phyloP scores from a whole-genome alignment of 2,888 invertebrate species.

The Clunio marinus region DNA sequence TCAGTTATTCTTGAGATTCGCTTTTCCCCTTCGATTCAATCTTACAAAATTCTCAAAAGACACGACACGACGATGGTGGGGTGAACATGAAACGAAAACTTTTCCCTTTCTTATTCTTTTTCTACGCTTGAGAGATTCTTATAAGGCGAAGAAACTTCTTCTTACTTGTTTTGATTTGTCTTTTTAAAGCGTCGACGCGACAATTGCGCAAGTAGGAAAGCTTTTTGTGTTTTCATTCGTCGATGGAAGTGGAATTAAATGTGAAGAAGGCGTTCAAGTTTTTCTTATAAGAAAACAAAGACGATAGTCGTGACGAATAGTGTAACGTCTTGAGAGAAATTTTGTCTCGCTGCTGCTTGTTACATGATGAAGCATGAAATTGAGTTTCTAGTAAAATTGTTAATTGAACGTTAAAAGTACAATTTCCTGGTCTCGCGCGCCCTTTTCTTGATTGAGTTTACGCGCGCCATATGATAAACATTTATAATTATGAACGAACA shows the following conservation, averaged over 20 bases:
- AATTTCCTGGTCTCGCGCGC: conserved; percentile 15
- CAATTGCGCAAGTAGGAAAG: conserved; percentile 23
- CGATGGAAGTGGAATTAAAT: not conserved
- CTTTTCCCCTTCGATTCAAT: not conserved
- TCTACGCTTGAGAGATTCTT: conserved; percentile 16
- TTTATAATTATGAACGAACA: conserved; percentile 11
- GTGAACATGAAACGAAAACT: not conserved
- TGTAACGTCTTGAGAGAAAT: not conserved
- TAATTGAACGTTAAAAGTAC: conserved; percentile 35
- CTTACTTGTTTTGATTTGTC: not conserved
- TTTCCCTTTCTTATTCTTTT: too few relatives aligned
- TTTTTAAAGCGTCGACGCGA: not conserved
- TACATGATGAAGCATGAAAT: conserved; percentile 36
- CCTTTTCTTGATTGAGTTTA: not conserved
- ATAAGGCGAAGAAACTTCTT: not conserved
- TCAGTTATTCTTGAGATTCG: too few relatives aligned
- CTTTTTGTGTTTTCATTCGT: not conserved
- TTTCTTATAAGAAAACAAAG: conserved; percentile 16
- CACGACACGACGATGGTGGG: not conserved
- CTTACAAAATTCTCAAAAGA: not conserved
- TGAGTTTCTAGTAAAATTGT: not conserved
- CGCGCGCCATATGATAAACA: conserved; percentile 26
- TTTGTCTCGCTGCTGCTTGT: not conserved
- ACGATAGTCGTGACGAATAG: conserved; percentile 10
- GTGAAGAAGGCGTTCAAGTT: conserved; percentile 2